A percentile compares a stretch with the other conserved stretches of the same genome.
Conservation (phyloP, 2,797 vertebrate species). For the Smutsia temminckii region DNA sequence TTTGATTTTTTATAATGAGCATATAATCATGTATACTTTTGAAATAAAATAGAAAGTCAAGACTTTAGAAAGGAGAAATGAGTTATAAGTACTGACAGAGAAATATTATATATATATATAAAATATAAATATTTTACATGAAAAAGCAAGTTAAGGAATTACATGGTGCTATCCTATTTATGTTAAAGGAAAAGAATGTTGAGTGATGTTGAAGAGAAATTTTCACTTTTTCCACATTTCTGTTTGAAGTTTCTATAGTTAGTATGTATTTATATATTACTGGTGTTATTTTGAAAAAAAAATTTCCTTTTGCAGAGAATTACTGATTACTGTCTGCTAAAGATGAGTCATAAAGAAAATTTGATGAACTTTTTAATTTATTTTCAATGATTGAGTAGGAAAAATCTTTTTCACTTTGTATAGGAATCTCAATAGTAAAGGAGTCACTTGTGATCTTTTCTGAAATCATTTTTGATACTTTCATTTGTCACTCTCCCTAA, state of each 20-base stretch:
- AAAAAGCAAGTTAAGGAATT: conserved; percentile 2
- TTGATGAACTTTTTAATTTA: not conserved
- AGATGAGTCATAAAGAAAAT: not conserved
- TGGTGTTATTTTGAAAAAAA: not conserved
- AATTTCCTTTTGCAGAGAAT: not conserved
- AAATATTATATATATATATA: not conserved
- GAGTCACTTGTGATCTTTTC: not conserved
- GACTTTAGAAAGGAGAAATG: not conserved
- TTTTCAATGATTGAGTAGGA: not conserved
- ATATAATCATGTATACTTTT: not conserved
- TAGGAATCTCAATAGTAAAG: not conserved
- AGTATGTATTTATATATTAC: not conserved
- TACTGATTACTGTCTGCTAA: not conserved
- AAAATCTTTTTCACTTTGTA: not conserved
- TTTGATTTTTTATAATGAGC: conserved; percentile 1
- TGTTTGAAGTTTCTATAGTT: not conserved
- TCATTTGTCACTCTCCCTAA: not conserved
- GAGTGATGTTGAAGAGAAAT: not conserved
- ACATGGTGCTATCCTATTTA: not conserved
- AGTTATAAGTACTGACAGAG: not conserved
- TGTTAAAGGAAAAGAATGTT: not conserved
- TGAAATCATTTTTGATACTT: not conserved
- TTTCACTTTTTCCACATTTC: not conserved
- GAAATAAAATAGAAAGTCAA: not conserved
- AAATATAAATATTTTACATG: not conserved